Conservation (phyloP, 2,113 vertebrate species). For the Callorhinus ursinus region DNA sequence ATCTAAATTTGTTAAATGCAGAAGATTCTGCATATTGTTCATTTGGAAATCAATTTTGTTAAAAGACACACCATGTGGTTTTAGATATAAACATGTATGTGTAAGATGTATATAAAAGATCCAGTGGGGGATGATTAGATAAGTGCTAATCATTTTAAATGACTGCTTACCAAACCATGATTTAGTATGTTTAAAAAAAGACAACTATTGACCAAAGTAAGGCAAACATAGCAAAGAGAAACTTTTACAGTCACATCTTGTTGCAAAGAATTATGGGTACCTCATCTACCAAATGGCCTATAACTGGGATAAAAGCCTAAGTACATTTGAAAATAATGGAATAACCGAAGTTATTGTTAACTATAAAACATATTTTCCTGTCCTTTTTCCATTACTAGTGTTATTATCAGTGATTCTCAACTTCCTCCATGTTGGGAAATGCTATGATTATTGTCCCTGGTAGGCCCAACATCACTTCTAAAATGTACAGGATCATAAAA, state of each 20-base stretch:
- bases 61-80: neutral
- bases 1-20: constrained; percentile 12
- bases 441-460: neutral
- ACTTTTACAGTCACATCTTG: constrained; percentile 13
- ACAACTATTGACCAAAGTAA: constrained; percentile 6
- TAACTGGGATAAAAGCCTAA: neutral
- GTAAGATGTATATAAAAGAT: neutral
- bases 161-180: neutral
- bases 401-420: constrained; percentile 42
- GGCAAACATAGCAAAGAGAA: neutral
- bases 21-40: neutral
- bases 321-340: constrained; percentile 9
- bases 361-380: constrained; percentile 29
- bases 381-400: neutral
- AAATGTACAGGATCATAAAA: constrained; percentile 32
- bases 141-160: constrained; percentile 38
- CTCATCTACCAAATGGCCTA: neutral
- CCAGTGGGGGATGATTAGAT: neutral
- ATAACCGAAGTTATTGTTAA: constrained; percentile 34
- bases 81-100: neutral
- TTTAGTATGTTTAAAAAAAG: constrained; percentile 31
- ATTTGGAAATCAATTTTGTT: constrained; percentile 40
- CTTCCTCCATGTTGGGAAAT: neutral
- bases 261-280: constrained; percentile 1
- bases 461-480: neutral